Evolutionary conservation across 2,888 invertebrate genomes (phyloP), one percentile per base, ranked within the genome.

Genomic region (Drosophila siamana): DNA sequence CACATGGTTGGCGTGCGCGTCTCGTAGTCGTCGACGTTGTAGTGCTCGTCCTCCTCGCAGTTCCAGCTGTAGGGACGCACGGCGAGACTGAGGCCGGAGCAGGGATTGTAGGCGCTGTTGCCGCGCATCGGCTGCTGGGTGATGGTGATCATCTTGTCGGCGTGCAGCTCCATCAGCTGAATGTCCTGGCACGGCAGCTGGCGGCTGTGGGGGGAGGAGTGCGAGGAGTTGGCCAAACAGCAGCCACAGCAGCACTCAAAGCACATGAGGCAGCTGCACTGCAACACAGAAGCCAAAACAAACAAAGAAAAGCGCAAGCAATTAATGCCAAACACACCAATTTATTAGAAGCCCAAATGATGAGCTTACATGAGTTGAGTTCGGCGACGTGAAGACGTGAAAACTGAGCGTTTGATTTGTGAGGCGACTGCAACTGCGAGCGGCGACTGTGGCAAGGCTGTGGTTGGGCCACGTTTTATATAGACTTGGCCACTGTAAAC

Each of bases 11-110:
- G 60, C 3, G 44, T 59, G 0, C 71, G 63, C 33, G 52, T 8
- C 9, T 72, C 83, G n/a, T 46, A 59, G 4, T 65, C 75, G 15
- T 75, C 86, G 46, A 55, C 60, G 16, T 71, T 64, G 6, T 47
- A 82, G 0, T 55, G 56, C 8, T 66, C 72, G 24, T 51, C 69
- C 24, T 59, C 80, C n/a, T 74, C 81, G 22, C 36, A 57, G 50
- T 40, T 64, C 67, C 64, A 74, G 43, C 50, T 63, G 11, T n/a
- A n/a, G 28, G 52, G 54, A 6, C 40, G 43, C n/a, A 28, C 47
- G 15, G 26, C 15, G 1, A 67, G 15, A 11, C 57, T 65, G 2
- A 52, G 48, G 9, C 57, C 69, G 16, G 51, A 40, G 46, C 55
- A 56, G 6, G 51, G 51, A 22, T 30, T 16, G 8, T 33, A 56